Conservation (phyloP, 2,113 vertebrate species). For the Tinamus guttatus region DNA sequence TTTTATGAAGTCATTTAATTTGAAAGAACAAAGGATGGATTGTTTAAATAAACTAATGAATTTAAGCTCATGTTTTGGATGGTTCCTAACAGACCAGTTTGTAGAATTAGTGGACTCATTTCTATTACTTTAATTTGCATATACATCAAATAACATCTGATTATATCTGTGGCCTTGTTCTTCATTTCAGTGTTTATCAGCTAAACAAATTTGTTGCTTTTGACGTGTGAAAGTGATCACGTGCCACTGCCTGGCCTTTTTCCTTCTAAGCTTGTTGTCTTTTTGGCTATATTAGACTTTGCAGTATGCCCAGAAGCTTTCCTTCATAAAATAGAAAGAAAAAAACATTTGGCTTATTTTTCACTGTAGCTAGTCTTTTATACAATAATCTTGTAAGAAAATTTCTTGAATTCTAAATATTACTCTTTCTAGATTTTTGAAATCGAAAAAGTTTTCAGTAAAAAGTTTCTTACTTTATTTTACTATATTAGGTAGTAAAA, state of each 20-base stretch:
- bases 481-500: slow-evolving; percentile 99
- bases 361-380: slow-evolving; percentile 99
- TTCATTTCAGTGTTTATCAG: slow-evolving; percentile 93
- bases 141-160: slow-evolving; percentile 76
- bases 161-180: slow-evolving; percentile 92
- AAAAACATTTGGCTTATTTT: slow-evolving; percentile 99
- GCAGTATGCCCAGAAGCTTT: slow-evolving; percentile 96
- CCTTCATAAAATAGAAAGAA: slow-evolving; percentile 96
- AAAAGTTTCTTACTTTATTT: slow-evolving; percentile 99
- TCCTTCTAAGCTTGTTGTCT: slow-evolving; percentile 86
- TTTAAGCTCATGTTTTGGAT: slow-evolving; percentile 72
- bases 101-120: slow-evolving; percentile 78
- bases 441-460: slow-evolving; percentile 99
- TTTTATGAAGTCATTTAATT: slow-evolving; percentile 60
- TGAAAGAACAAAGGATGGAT: slow-evolving; percentile 76
- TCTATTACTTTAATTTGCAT: slow-evolving; percentile 78
- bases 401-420: slow-evolving; percentile 99
- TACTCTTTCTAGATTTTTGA: slow-evolving; percentile 99
- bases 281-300: slow-evolving; percentile 95
- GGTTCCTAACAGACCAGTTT: slow-evolving; percentile 74
- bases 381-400: slow-evolving; percentile 99
- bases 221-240: slow-evolving; percentile 85
- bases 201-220: slow-evolving; percentile 86
- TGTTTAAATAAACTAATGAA: slow-evolving; percentile 69
- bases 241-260: slow-evolving; percentile 86